A percentile compares a stretch with the other conserved stretches of the same genome.
Evolutionary conservation across 1,140 invertebrate genomes (phyloP).

Genomic region (Achroia grisella): DNA sequence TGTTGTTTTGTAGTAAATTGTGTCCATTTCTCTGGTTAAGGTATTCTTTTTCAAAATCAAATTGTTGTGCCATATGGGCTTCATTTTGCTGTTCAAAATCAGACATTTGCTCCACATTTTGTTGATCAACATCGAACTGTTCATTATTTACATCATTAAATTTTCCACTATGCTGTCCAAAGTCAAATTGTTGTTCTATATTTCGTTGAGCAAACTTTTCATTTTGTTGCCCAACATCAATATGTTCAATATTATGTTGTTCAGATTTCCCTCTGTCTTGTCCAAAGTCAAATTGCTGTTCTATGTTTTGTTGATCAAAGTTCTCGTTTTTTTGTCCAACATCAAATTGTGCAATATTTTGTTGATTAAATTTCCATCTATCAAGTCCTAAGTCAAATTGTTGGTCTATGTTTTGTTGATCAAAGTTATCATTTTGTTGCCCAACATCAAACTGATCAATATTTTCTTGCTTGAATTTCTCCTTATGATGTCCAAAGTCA

Average conservation of each 20-base stretch:
- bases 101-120: background rate
- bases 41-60: too few species aligned
- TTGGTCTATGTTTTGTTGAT: conserved; percentile 4
- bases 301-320: conserved; percentile 16
- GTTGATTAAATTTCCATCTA: background rate
- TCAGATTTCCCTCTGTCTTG: conserved; percentile 17
- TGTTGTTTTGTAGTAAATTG: too few species aligned
- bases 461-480: conserved; percentile 5
- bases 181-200: background rate
- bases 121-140: background rate
- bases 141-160: background rate
- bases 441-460: background rate
- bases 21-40: too few species aligned
- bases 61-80: too few species aligned
- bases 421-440: conserved; percentile 8
- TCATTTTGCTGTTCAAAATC: too few species aligned
- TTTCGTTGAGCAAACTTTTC: conserved; percentile 11
- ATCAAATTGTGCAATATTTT: conserved; percentile 16
- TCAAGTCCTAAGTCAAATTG: too few species aligned
- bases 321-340: conserved; percentile 20
- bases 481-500: conserved; percentile 15
- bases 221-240: conserved; percentile 17
- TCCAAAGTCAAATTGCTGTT: conserved; percentile 16
- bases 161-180: background rate
- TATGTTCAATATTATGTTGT: conserved; percentile 10